These are phyloP conservation scores for Uloborus plumipes DNA, from an alignment of 2,888 invertebrate genomes.

Conservation along the genomic window DNA sequence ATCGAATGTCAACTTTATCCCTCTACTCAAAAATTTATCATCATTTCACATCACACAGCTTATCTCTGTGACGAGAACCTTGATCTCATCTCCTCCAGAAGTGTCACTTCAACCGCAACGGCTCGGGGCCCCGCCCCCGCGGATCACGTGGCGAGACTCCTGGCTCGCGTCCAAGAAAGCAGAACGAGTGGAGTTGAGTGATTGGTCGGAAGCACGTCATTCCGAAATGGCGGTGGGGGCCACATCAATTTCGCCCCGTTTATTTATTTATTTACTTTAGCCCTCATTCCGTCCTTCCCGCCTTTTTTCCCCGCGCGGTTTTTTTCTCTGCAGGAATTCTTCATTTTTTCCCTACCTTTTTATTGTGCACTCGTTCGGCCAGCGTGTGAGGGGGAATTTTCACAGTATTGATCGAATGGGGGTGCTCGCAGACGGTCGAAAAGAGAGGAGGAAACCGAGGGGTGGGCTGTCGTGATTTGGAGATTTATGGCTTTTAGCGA, in stretches of 20 bases:
- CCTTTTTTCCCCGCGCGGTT: neutral
- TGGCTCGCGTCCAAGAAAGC: constrained; percentile 27
- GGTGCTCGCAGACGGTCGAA: too few species aligned
- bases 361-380: neutral
- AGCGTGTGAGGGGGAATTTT: too few species aligned
- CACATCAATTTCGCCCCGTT: constrained; percentile 21
- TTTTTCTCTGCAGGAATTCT: neutral
- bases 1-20: too few species aligned
- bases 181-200: constrained; percentile 30
- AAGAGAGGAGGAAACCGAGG: too few species aligned
- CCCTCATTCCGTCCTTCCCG: constrained; percentile 24
- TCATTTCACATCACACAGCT: neutral
- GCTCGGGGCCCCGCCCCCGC: constrained; percentile 19
- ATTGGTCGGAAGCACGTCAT: constrained; percentile 47
- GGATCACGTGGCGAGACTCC: constrained; percentile 20
- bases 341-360: neutral
- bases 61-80: neutral
- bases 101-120: neutral
- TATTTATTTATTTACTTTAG: neutral
- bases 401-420: too few species aligned
- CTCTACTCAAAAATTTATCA: too few species aligned
- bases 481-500: too few species aligned
- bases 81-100: neutral
- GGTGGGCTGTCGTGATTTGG: too few species aligned
- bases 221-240: constrained; percentile 36